Evolutionary conservation across 1,140 invertebrate genomes (phyloP), one percentile per base, ranked within the genome.

Genomic region (Theocolax elegans): DNA sequence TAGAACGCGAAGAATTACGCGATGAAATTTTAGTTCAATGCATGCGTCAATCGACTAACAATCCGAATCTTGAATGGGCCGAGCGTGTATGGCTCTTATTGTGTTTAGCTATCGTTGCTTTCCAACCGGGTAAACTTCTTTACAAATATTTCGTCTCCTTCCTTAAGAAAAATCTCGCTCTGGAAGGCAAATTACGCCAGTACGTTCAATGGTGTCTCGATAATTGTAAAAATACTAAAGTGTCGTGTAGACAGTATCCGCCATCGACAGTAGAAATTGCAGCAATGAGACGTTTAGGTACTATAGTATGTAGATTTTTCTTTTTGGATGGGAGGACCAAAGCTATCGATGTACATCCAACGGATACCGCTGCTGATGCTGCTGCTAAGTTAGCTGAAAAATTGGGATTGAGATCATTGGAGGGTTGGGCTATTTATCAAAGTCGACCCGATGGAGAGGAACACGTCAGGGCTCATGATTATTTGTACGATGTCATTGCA

Each of bases 381-480:
- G 92, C 96, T 10, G 89, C 91, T 4, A 94, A 95, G 76, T 87
- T 99, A 15, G 95, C 95, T 0, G 94, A 96, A 79, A 94, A 97
- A 80, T 90, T 98, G 48, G 94, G 93, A 31, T 88, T 98, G 8
- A 85, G 89, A 67, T 92, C 91, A 49, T 85, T 95, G 1, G 95
- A 97, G 72, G 97, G 97, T 31, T 98, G 96, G 96, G 95, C 96
- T 0, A 92, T 98, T 64, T 98, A 96, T 88, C 92, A 96, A 81
- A 93, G 90, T 84, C 86, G 90, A 23, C 91, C 91, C 0, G 94
- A 95, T 72, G 90, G 91, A 7, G 95, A 97, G 82, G 93, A 96
- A 78, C 95, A 97, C 79, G 95, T 98, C n/a, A 89, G 95, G 56
- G 93, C 92, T 9, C 95, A 96, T 83, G 93, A 97, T 84, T 98